Conservation (phyloP, 2,113 vertebrate species). For the Notechis scutatus region DNA sequence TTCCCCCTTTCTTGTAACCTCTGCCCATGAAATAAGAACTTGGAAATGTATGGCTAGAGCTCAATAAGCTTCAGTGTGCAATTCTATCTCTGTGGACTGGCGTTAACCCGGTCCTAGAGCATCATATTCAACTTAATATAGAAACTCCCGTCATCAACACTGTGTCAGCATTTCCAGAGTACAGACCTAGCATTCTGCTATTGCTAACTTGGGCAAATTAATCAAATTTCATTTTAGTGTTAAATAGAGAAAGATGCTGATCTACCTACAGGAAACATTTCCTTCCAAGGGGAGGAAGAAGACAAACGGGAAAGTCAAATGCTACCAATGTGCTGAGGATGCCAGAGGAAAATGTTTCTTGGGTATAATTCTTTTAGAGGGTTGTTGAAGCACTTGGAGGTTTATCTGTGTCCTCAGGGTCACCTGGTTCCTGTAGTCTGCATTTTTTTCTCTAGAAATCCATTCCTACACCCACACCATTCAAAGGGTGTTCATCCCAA, state of each 20-base stretch:
- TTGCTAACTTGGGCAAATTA: neutral
- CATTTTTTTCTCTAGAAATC: too few species aligned
- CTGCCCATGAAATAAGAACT: constrained; percentile 12
- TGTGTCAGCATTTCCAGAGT: constrained; percentile 37
- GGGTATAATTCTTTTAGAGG: neutral
- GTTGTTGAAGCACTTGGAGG: too few species aligned
- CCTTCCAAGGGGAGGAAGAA: neutral
- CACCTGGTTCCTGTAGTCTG: too few species aligned
- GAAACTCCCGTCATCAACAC: constrained; percentile 38
- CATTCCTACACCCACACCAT: too few species aligned
- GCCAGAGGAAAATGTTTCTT: neutral
- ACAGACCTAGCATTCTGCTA: constrained; percentile 26
- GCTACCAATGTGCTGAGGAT: neutral
- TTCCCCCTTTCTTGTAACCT: neutral
- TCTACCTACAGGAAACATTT: constrained; percentile 16
- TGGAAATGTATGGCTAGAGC: constrained; percentile 43
- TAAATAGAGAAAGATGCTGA: neutral
- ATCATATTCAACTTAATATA: constrained; percentile 38
- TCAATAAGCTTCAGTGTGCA: constrained; percentile 35
- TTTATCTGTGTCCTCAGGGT: too few species aligned
- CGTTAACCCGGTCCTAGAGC: constrained; percentile 16
- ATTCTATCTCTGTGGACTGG: constrained; percentile 44
- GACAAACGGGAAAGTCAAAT: neutral
- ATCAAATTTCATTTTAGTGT: neutral
- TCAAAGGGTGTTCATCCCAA: too few species aligned